Percentiles rank a stretch among this genome's conserved stretches.
phyloP scores from a whole-genome alignment of 2,797 vertebrate species.

The Aphelocoma californica region DNA sequence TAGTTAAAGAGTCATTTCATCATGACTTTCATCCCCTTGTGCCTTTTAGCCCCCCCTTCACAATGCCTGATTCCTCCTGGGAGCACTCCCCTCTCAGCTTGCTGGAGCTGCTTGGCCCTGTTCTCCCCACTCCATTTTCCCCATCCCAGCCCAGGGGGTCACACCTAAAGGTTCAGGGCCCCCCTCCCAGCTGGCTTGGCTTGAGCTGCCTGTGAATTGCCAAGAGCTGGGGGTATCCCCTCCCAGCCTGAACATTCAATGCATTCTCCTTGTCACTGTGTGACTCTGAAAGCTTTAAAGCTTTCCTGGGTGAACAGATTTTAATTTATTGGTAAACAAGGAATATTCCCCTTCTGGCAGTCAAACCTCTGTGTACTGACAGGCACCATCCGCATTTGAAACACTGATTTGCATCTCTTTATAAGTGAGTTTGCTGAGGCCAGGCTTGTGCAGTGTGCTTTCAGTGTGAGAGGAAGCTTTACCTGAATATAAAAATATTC shows the following conservation, averaged over 20 bases:
- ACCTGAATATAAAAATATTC: background rate
- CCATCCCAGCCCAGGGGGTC: rapidly evolving
- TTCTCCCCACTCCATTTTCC: too few species aligned
- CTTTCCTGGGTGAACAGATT: background rate
- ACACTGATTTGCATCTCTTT: background rate
- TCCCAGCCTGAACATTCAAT: background rate
- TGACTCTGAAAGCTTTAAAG: background rate
- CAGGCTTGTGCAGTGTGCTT: background rate
- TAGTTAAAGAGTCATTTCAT: background rate
- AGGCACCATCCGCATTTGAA: background rate
- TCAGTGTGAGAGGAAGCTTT: background rate
- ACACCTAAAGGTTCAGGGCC: background rate
- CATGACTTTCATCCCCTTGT: background rate
- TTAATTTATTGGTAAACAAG: background rate
- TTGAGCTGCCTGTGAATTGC: background rate
- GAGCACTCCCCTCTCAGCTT: background rate
- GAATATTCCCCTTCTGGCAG: background rate
- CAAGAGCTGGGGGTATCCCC: background rate
- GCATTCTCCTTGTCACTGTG: background rate
- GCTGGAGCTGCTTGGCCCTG: background rate
- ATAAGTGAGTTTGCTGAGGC: background rate
- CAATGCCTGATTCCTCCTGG: background rate
- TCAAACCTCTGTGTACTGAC: background rate
- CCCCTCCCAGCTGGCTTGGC: background rate
- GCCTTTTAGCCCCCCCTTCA: background rate